Evolutionary conservation across 23 tunicate species (phyloP).

Genomic region (Diplosoma virens): DNA sequence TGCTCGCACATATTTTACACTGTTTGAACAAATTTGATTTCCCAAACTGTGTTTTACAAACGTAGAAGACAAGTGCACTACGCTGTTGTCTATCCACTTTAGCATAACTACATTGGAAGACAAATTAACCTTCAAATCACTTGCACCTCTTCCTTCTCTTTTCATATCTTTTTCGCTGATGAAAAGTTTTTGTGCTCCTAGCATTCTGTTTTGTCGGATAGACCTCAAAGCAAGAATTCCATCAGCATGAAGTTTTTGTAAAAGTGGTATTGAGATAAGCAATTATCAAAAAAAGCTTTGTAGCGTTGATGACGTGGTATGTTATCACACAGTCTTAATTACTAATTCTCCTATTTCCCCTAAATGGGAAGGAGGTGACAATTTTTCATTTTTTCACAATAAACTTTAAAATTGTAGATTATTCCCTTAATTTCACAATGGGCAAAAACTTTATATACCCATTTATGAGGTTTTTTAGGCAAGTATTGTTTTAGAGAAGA

Average conservation of each 20-base stretch:
- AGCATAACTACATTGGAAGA: not conserved
- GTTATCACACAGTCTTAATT: too few relatives aligned
- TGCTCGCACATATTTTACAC: too few relatives aligned
- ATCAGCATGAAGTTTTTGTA: not conserved
- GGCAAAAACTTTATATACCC: not conserved
- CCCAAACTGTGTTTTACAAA: not conserved
- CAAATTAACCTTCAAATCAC: not conserved
- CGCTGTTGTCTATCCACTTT: not conserved
- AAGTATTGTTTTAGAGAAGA: not conserved
- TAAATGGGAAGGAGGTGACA: too few relatives aligned
- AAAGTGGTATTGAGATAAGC: not conserved
- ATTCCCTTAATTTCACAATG: not conserved
- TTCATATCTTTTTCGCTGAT: not conserved
- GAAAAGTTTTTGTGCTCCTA: not conserved
- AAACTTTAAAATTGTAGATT: not conserved
- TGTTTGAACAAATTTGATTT: not conserved
- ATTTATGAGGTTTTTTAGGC: not conserved
- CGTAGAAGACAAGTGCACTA: not conserved
- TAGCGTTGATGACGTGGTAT: not conserved
- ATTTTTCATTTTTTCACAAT: not conserved
- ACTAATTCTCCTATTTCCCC: too few relatives aligned
- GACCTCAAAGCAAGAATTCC: not conserved
- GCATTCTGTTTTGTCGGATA: not conserved
- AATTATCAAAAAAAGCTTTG: not conserved
- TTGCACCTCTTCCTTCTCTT: too few relatives aligned